A percentile compares a stretch with the other conserved stretches of the same genome.
Conservation (phyloP, 64 coral and sea anemone genomes). For the Dendronephthya gigantea region DNA sequence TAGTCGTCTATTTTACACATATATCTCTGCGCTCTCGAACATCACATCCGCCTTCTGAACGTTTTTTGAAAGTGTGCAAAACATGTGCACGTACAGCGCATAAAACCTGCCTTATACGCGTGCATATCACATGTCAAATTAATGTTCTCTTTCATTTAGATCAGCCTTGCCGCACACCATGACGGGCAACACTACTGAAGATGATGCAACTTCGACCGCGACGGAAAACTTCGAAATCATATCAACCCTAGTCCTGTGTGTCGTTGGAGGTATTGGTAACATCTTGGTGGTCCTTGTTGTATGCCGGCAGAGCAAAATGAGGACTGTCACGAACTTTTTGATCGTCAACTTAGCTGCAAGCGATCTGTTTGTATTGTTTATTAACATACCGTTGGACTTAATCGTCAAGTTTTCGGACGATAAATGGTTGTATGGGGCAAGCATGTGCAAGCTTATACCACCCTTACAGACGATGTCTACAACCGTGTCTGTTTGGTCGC, state of each 20-base stretch:
- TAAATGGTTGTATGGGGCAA: not conserved
- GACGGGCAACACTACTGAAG: not conserved
- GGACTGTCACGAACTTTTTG: not conserved
- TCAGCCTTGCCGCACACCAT: not conserved
- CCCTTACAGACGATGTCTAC: not conserved
- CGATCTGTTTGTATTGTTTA: constrained; percentile 3
- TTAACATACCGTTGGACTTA: not conserved
- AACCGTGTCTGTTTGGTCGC: not conserved
- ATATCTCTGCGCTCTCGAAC: too few relatives aligned
- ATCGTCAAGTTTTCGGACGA: not conserved
- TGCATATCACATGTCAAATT: not conserved
- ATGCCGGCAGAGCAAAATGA: not conserved
- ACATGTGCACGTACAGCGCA: too few relatives aligned
- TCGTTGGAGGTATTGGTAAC: not conserved
- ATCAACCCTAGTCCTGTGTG: not conserved
- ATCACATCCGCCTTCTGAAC: too few relatives aligned
- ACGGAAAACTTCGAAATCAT: not conserved
- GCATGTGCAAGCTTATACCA: not conserved
- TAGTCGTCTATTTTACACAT: too few relatives aligned
- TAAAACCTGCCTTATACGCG: not conserved
- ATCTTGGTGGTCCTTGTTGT: not conserved
- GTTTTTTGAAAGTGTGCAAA: too few relatives aligned
- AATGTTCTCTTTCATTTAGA: not conserved
- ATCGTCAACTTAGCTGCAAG: not conserved
- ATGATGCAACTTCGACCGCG: not conserved